Base-by-base conservation (phyloP, 1,140 invertebrate genomes). In the Drosophila melanica region DNA sequence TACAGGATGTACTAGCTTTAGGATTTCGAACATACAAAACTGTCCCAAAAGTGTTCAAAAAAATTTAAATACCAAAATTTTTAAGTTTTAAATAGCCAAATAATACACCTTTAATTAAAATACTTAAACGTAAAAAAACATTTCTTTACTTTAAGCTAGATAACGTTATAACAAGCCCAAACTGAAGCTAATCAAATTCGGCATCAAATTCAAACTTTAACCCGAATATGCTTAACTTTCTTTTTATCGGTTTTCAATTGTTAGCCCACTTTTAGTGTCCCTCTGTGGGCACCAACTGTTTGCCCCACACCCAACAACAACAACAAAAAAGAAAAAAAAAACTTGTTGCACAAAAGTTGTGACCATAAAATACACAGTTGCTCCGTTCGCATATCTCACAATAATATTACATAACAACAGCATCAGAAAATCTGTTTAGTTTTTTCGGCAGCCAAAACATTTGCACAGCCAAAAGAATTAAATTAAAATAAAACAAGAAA, bases 401-500 rank as follows among this genome's bases (percentile, higher is more conserved):
- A 70, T 72, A 73, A 73, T 58, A 76, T 82, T 82, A 89, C 68
- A 82, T 87, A 70, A 87, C 51, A 70, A 87, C 51, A 51, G 69
- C 68, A 72, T 64, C 54, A 41, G 16, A 33, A 70, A 86, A 79
- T 87, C 57, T 87, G 82, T 79, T 82, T 82, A 76, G 64, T 74
- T 54, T 74, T 54, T 70, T 45, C 4, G 63, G 71, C 23, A 82
- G 71, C 53, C 79, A 87, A 82, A 87, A 86, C 82, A 86, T 87
- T 82, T 87, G 70, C 64, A 60, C 82, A 76, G 50, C 63, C 63
- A 35, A 55, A 57, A 59, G 76, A 74, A 65, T 62, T 72, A 87
- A 87, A 87, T 87, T 87, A 87, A 87, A 87, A 78, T 81, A 86
- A 86, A 86, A 67, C 58, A 68, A 77, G 27, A 16, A 53, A 57